phyloP scores from a whole-genome alignment of 2,888 invertebrate species.

The Conomelus anceps region DNA sequence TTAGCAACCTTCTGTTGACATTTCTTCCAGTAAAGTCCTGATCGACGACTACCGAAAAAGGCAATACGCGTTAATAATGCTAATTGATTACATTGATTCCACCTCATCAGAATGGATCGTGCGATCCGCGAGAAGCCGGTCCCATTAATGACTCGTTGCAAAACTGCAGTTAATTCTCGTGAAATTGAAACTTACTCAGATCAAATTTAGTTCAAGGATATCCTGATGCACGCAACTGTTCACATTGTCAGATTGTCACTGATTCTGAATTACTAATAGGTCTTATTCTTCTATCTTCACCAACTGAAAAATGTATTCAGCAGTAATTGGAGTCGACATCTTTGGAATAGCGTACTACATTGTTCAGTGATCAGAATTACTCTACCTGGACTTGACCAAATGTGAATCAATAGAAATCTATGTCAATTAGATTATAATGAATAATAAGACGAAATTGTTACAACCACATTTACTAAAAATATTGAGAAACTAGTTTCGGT shows the following conservation, averaged over 20 bases:
- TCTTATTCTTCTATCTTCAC: not conserved
- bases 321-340: not conserved
- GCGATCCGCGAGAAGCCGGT: not conserved
- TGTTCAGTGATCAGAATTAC: not conserved
- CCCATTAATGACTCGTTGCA: not conserved
- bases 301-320: not conserved
- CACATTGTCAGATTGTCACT: not conserved
- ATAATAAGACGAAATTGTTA: not conserved
- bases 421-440: not conserved
- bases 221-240: not conserved
- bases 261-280: not conserved
- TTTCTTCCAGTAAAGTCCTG: not conserved
- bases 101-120: not conserved
- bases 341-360: not conserved
- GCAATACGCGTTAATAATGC: not conserved
- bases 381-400: not conserved
- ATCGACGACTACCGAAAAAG: not conserved
- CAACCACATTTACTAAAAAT: too few relatives aligned
- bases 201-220: not conserved
- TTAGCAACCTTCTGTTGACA: not conserved
- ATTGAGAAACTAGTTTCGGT: too few relatives aligned
- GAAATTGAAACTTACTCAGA: not conserved
- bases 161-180: not conserved
- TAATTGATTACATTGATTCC: not conserved
- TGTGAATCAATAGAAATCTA: not conserved